Conservation (phyloP, 2,888 invertebrate species). For the Andrena hattorfiana region DNA sequence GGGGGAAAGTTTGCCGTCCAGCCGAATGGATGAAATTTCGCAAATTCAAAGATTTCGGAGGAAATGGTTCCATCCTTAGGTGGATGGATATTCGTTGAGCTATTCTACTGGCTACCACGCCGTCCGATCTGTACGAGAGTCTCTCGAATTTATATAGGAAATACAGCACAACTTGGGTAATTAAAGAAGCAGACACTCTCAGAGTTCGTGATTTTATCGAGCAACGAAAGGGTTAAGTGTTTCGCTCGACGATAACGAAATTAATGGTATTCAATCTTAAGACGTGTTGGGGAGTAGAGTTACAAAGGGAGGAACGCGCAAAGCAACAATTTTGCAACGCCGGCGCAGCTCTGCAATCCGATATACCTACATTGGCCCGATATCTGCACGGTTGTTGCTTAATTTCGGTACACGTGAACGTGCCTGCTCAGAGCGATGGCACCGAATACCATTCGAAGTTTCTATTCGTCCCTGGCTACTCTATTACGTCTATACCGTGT, state of each 20-base stretch:
- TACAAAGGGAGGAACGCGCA: not conserved
- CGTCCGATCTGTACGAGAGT: too few relatives aligned
- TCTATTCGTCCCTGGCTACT: conserved; percentile 60
- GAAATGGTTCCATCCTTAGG: too few relatives aligned
- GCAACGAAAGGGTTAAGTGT: too few relatives aligned
- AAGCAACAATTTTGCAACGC: conserved; percentile 22
- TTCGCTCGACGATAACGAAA: not conserved
- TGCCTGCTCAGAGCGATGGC: conserved; percentile 44
- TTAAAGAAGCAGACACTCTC: too few relatives aligned
- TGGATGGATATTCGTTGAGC: too few relatives aligned
- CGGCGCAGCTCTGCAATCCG: conserved; percentile 33
- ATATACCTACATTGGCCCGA: conserved; percentile 45
- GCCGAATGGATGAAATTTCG: not conserved
- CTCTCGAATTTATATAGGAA: too few relatives aligned
- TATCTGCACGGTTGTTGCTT: conserved; percentile 51
- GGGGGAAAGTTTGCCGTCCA: conserved; percentile 11
- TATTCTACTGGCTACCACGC: too few relatives aligned
- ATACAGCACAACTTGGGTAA: too few relatives aligned
- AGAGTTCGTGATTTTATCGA: too few relatives aligned
- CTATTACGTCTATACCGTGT: conserved; percentile 60
- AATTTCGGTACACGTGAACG: conserved; percentile 59
- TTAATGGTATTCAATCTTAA: not conserved
- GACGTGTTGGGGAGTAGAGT: not conserved
- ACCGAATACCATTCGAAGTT: conserved; percentile 64
- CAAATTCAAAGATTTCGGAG: not conserved